phyloP scores from a whole-genome alignment of 2,888 invertebrate genomes.

The Leptura quadrifasciata region DNA sequence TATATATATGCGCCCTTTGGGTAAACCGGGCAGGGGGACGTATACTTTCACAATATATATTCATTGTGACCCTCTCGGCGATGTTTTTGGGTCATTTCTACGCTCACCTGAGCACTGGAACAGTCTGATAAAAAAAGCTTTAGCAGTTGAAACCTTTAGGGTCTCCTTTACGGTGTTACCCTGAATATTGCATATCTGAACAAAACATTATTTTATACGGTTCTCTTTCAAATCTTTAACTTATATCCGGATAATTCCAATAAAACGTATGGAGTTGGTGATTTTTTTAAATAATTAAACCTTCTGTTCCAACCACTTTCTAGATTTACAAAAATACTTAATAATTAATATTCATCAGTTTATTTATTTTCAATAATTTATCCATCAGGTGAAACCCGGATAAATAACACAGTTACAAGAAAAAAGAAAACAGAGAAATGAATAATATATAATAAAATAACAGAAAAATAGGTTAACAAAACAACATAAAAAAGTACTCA shows the following conservation, averaged over 20 bases:
- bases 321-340: background rate
- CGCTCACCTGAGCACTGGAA: conserved; percentile 68
- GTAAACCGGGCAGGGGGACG: conserved; percentile 50
- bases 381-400: no score
- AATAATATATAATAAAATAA: no score
- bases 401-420: no score
- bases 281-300: conserved; percentile 1
- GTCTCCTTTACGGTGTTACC: conserved; percentile 34
- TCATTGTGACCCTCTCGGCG: conserved; percentile 67
- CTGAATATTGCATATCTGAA: conserved; percentile 49
- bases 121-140: conserved; percentile 67
- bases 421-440: no score
- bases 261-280: conserved; percentile 2
- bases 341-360: background rate
- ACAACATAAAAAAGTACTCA: no score
- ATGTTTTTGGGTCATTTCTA: conserved; percentile 67
- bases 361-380: no score
- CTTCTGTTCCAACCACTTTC: background rate
- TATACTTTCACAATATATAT: conserved; percentile 61
- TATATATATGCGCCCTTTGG: conserved; percentile 42
- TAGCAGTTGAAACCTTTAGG: conserved; percentile 65
- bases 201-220: conserved; percentile 50
- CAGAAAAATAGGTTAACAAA: no score
- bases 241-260: conserved; percentile 19
- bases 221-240: conserved; percentile 29